Conservation (phyloP, 2,888 invertebrate species). For the Stenichneumon culpator region DNA sequence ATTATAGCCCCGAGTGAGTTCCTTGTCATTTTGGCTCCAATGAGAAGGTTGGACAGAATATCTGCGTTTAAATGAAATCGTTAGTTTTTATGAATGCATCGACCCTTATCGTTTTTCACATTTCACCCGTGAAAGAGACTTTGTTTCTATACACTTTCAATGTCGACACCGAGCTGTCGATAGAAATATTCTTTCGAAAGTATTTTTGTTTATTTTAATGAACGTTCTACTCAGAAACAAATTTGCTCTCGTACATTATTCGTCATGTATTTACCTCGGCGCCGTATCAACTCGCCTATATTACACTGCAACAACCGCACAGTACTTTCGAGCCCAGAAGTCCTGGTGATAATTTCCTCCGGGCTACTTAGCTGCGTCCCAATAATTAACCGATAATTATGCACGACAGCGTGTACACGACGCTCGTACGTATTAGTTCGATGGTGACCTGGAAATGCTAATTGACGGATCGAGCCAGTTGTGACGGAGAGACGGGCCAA, state of each 20-base stretch:
- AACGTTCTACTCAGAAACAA: background rate
- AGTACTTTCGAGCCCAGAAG: constrained; percentile 69
- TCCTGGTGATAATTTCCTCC: constrained; percentile 81
- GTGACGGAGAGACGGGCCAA: constrained; percentile 40
- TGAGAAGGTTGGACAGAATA: background rate
- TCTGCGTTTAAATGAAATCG: too few relatives aligned
- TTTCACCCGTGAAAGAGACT: too few relatives aligned
- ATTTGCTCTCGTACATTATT: background rate
- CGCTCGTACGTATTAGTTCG: constrained; percentile 68
- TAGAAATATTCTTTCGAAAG: background rate
- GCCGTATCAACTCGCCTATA: background rate
- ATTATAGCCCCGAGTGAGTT: background rate
- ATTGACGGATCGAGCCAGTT: constrained; percentile 78
- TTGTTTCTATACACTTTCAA: background rate
- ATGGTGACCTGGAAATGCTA: constrained; percentile 82
- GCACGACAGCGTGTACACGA: constrained; percentile 75
- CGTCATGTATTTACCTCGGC: background rate
- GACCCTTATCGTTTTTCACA: too few relatives aligned
- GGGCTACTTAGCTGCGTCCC: constrained; percentile 82
- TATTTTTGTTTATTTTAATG: background rate
- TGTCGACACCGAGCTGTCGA: background rate
- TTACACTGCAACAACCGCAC: constrained; percentile 54
- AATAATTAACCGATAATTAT: constrained; percentile 85
- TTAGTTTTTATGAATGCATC: too few relatives aligned
- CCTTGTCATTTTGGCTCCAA: background rate